A percentile compares a stretch with the other conserved stretches of the same genome.
Evolutionary conservation across 2,888 invertebrate species (phyloP).

Genomic region (Leucophenga maculata): DNA sequence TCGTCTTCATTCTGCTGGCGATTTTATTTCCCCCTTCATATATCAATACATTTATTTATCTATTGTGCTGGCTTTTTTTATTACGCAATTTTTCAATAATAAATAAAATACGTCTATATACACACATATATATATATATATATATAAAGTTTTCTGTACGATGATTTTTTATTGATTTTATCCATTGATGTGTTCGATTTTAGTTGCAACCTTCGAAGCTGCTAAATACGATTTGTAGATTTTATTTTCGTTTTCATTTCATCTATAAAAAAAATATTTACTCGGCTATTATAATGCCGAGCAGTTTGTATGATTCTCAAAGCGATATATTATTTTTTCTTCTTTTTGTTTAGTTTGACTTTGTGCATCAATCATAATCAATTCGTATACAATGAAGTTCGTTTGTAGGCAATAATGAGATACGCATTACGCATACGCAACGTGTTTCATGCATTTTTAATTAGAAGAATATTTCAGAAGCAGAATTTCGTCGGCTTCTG

Average conservation of each 20-base stretch:
- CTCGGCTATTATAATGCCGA: not conserved
- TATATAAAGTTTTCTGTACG: too few species aligned
- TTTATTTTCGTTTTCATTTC: conserved; percentile 12
- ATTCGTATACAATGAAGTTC: not conserved
- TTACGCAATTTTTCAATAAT: conserved; percentile 5
- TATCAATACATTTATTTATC: not conserved
- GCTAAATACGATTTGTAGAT: conserved; percentile 19
- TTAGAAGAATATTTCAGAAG: not conserved
- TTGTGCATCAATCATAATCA: conserved; percentile 15
- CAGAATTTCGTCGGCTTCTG: not conserved
- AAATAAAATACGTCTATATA: not conserved
- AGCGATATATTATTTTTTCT: not conserved
- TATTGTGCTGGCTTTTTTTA: not conserved
- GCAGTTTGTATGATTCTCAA: not conserved
- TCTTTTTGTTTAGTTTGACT: not conserved
- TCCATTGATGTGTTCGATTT: not conserved
- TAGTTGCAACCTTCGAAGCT: conserved; percentile 21
- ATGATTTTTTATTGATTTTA: conserved; percentile 10
- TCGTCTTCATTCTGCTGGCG: not conserved
- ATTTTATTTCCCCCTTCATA: not conserved
- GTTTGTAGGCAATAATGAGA: not conserved
- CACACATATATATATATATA: too few species aligned
- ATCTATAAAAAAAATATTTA: not conserved
- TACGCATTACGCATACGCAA: conserved; percentile 16
- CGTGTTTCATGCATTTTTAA: conserved; percentile 22